Conservation (phyloP, 53 echinoderm and acorn worm species). For the Holothuria scabra region DNA sequence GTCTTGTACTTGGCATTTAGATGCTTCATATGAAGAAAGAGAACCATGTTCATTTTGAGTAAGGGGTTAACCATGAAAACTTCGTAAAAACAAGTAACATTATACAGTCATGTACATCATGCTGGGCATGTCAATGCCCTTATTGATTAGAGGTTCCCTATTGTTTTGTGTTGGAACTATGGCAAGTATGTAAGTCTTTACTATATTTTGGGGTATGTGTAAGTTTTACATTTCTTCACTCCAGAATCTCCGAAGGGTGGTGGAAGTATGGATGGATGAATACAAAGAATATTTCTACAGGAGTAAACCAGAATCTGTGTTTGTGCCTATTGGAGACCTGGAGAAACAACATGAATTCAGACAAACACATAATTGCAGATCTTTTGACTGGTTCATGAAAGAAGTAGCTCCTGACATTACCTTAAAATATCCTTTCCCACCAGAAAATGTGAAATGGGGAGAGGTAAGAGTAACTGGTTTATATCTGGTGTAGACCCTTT, state of each 20-base stretch:
- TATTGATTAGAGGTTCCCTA: background rate
- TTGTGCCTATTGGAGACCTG: slow-evolving; percentile 77
- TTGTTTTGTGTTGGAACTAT: too few species aligned
- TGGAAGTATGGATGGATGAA: slow-evolving; percentile 98
- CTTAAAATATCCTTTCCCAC: slow-evolving; percentile 80
- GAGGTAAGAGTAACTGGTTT: slow-evolving; percentile 59
- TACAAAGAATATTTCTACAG: slow-evolving; percentile 98
- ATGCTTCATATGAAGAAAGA: too few species aligned
- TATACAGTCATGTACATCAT: too few species aligned
- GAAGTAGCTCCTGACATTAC: slow-evolving; percentile 93
- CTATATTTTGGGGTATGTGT: background rate
- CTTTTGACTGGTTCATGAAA: slow-evolving; percentile 89
- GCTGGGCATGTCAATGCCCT: background rate
- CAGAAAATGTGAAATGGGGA: slow-evolving; percentile 85
- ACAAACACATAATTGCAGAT: slow-evolving; percentile 68
- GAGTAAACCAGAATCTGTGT: slow-evolving; percentile 90
- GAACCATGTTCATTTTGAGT: too few species aligned
- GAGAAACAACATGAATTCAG: slow-evolving; percentile 83
- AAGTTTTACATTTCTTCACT: slow-evolving; percentile 17
- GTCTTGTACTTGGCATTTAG: too few species aligned
- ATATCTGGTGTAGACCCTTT: too few species aligned
- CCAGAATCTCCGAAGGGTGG: slow-evolving; percentile 89
- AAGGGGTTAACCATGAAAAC: too few species aligned
- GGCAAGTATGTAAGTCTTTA: background rate
- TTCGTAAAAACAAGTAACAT: too few species aligned